These are phyloP conservation scores for Ammodytes marinus DNA, from an alignment of 2,113 vertebrate species.

Conservation along the genomic window DNA sequence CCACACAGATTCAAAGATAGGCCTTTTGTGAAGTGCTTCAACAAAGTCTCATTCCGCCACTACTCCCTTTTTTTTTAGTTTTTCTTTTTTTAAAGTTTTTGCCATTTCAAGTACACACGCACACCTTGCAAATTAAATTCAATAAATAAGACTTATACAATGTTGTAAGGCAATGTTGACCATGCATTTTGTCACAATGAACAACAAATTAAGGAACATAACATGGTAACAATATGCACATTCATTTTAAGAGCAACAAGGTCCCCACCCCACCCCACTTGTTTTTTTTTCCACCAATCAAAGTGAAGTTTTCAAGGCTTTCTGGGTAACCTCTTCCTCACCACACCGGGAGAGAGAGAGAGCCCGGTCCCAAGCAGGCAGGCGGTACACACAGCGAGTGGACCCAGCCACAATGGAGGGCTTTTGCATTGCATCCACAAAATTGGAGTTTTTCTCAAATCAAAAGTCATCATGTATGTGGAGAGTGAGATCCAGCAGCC, in stretches of 20 bases:
- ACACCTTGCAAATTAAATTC: slow-evolving; percentile 82
- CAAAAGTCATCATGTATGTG: slow-evolving; percentile 18
- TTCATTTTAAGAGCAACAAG: slow-evolving; percentile 87
- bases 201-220: slow-evolving; percentile 82
- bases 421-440: slow-evolving; percentile 81
- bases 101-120: slow-evolving; percentile 61
- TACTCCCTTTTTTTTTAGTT: not conserved
- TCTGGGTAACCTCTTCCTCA: slow-evolving; percentile 88
- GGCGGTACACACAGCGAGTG: slow-evolving; percentile 32
- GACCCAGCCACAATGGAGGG: slow-evolving; percentile 39
- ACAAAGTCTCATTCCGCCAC: slow-evolving; percentile 59
- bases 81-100: slow-evolving; percentile 28
- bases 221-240: slow-evolving; percentile 90
- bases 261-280: slow-evolving; percentile 66
- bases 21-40: slow-evolving; percentile 76
- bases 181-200: slow-evolving; percentile 90
- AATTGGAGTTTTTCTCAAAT: slow-evolving; percentile 73
- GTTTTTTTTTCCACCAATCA: slow-evolving; percentile 78
- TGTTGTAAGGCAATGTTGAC: slow-evolving; percentile 94
- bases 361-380: slow-evolving; percentile 29
- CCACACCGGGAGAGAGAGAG: slow-evolving; percentile 1
- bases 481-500: slow-evolving; percentile 76
- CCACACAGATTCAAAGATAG: slow-evolving; percentile 56
- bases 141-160: slow-evolving; percentile 95
- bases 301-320: slow-evolving; percentile 89